phyloP scores from a whole-genome alignment of 35 echinoderm and acorn worm genomes.

The Ptychodera flava region DNA sequence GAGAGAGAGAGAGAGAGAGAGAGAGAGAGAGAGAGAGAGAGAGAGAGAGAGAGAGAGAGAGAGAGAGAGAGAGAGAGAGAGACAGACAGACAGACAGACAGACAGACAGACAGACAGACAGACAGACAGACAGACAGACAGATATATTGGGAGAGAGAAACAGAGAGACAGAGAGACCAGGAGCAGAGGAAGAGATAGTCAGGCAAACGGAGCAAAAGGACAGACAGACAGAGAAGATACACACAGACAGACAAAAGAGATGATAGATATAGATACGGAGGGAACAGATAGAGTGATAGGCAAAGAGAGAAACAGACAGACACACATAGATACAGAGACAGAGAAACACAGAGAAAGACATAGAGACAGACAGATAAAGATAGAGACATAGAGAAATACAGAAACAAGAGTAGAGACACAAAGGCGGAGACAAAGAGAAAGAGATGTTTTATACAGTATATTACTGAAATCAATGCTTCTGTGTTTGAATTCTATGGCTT shows the following conservation, averaged over 20 bases:
- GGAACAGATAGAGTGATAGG: no score
- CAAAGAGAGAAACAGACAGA: conserved; percentile 4
- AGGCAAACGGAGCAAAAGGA: not conserved
- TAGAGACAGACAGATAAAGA: conserved; percentile 1
- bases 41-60: conserved; percentile 14
- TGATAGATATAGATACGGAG: no score
- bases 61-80: conserved; percentile 11
- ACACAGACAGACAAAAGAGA: not conserved
- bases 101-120: conserved; percentile 2
- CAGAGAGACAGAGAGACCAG: no score
- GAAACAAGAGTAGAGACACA: not conserved
- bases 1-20: conserved; percentile 9
- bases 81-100: not conserved
- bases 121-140: conserved; percentile 2
- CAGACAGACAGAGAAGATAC: not conserved
- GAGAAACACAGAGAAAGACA: not conserved
- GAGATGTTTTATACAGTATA: no score
- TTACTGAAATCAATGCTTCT: no score
- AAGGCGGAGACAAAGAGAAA: no score
- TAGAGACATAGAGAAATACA: not conserved
- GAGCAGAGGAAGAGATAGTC: not conserved
- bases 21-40: conserved; percentile 9
- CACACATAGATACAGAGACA: not conserved
- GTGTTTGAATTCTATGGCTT: no score
- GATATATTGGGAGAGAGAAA: not conserved